Evolutionary conservation across 2,113 vertebrate species (phyloP).

Genomic region (Etheostoma spectabile): DNA sequence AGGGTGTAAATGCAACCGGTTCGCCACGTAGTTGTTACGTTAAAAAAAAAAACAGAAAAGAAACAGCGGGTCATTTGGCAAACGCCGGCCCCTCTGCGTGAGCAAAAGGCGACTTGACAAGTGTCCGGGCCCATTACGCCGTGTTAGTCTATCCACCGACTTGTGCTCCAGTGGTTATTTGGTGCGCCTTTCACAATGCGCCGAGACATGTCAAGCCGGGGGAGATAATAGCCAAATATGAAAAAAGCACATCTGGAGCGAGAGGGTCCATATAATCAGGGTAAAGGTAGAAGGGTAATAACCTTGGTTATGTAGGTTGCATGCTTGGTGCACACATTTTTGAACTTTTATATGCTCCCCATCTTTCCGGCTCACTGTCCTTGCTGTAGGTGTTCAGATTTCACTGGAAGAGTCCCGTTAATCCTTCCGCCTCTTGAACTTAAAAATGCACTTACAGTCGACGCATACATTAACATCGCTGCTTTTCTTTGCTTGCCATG

Average conservation of each 20-base stretch:
- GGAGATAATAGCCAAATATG: conserved; percentile 70
- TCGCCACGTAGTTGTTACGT: conserved; percentile 33
- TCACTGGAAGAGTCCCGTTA: neutral
- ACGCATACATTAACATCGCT: neutral
- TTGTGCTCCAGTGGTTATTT: conserved; percentile 70
- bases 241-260: conserved; percentile 72
- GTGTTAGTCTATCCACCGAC: conserved; percentile 65
- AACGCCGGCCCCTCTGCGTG: conserved; percentile 54
- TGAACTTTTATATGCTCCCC: conserved; percentile 1
- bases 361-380: conserved; percentile 9
- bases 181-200: conserved; percentile 63
- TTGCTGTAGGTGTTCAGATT: conserved; percentile 46
- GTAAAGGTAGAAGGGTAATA: conserved; percentile 61
- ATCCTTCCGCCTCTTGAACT: conserved; percentile 13
- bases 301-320: conserved; percentile 38
- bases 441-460: neutral
- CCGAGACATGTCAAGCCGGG: conserved; percentile 52
- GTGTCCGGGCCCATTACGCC: conserved; percentile 81
- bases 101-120: conserved; percentile 80
- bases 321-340: conserved; percentile 40
- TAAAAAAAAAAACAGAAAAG: conserved; percentile 41
- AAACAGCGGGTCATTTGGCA: conserved; percentile 73
- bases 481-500: conserved; percentile 17
- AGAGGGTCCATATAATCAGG: conserved; percentile 35
- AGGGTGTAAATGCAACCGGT: conserved; percentile 48